These are phyloP conservation scores for Philereme vetulata DNA, from an alignment of 2,888 invertebrate genomes.

Conservation along the genomic window DNA sequence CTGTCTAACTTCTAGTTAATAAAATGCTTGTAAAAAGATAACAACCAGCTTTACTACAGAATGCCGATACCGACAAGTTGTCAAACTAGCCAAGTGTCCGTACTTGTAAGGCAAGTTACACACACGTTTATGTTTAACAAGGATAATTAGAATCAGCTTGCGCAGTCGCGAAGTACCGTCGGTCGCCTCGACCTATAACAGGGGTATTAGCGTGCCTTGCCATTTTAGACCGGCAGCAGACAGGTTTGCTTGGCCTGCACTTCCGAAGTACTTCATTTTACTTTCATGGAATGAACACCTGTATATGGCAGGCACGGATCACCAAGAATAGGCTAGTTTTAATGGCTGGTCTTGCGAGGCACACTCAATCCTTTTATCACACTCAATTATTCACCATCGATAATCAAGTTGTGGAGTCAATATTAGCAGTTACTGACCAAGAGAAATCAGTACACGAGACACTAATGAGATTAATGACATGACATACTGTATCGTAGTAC, in stretches of 20 bases:
- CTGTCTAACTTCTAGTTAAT: no score
- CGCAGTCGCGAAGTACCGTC: conserved; percentile 12
- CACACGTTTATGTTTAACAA: conserved; percentile 17
- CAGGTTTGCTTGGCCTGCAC: conserved; percentile 19
- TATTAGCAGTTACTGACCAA: no score
- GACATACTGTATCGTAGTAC: neutral
- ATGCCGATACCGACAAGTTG: conserved; percentile 3
- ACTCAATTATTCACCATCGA: no score
- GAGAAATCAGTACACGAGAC: no score
- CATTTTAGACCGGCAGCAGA: conserved; percentile 18
- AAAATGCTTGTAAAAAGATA: no score
- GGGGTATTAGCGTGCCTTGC: conserved; percentile 21
- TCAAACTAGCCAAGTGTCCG: neutral
- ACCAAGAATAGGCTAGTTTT: neutral
- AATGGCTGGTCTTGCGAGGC: no score
- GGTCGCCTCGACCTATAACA: conserved; percentile 28
- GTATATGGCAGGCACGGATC: neutral
- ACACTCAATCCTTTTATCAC: no score
- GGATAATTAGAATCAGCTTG: conserved; percentile 26
- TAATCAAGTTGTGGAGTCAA: no score
- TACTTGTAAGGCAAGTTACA: conserved; percentile 19
- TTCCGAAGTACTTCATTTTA: conserved; percentile 25
- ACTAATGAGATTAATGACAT: no score
- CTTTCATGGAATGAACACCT: conserved; percentile 20
- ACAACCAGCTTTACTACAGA: neutral